Evolutionary conservation across 2,888 invertebrate species (phyloP).

Genomic region (Heliconius ethilla): DNA sequence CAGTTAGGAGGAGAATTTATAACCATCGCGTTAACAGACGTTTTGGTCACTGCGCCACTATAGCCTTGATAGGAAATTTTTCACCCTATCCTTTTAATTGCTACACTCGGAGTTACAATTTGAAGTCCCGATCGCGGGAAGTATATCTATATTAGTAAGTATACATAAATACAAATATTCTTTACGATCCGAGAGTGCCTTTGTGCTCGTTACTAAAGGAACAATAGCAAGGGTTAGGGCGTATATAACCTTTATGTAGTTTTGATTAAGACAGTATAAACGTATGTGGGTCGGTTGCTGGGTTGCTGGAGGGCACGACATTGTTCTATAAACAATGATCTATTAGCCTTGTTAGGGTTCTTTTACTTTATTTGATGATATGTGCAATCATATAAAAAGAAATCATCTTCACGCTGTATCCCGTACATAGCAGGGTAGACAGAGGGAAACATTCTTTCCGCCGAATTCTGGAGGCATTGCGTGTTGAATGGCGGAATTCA

Average conservation of each 20-base stretch:
- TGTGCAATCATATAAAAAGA: no score
- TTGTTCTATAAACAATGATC: constrained; percentile 6
- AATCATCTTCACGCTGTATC: no score
- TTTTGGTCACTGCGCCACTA: no score
- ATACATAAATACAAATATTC: neutral
- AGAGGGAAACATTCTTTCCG: neutral
- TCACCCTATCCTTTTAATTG: neutral
- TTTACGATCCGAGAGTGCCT: neutral
- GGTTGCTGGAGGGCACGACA: neutral
- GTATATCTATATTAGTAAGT: no score
- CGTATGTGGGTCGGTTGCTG: constrained; percentile 15
- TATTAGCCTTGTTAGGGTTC: neutral
- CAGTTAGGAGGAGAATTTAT: no score
- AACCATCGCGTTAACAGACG: no score
- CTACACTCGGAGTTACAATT: neutral
- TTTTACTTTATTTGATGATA: neutral
- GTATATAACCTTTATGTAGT: constrained; percentile 13
- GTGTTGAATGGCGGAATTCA: no score
- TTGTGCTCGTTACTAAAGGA: neutral
- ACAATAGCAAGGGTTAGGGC: constrained; percentile 16
- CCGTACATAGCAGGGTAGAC: neutral
- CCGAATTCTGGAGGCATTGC: neutral
- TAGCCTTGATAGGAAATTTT: no score
- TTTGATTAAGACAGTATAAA: constrained; percentile 9
- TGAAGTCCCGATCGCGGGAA: no score